Conservation (phyloP, 2,797 vertebrate species). For the Myioborus melanocephalus region DNA sequence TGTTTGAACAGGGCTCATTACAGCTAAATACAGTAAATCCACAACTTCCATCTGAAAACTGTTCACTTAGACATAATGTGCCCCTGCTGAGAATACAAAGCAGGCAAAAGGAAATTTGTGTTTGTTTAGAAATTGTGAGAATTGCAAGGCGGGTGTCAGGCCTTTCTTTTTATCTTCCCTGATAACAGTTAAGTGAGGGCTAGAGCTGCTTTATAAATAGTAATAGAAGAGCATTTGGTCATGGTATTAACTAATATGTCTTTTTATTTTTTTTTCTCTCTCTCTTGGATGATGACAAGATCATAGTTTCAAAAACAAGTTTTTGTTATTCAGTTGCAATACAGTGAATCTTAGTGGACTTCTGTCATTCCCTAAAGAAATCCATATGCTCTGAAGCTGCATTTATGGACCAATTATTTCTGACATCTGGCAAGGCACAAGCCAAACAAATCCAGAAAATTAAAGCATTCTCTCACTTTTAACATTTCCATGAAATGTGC, state of each 20-base stretch:
- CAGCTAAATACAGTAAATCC: neutral
- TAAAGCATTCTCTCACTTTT: neutral
- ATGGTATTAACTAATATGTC: neutral
- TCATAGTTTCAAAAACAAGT: neutral
- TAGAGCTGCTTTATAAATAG: neutral
- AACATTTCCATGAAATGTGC: neutral
- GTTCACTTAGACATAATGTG: neutral
- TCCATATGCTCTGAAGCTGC: neutral
- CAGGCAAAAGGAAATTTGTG: neutral
- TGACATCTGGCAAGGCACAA: neutral
- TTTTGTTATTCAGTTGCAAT: slow-evolving; percentile 33
- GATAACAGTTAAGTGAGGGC: neutral
- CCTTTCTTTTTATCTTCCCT: neutral
- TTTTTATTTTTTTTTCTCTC: neutral
- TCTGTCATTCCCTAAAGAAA: neutral
- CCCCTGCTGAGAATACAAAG: neutral
- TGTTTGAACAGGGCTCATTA: neutral
- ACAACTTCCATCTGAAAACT: neutral
- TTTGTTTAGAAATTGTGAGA: neutral
- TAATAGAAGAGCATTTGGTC: slow-evolving; percentile 38
- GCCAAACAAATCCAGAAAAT: neutral
- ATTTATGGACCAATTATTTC: neutral
- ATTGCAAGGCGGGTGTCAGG: neutral
- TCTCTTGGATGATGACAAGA: neutral
- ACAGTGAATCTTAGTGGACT: neutral